These are phyloP conservation scores for Linhomoeus sp. DNA, from an alignment of 2,888 invertebrate species.

Conservation along the genomic window DNA sequence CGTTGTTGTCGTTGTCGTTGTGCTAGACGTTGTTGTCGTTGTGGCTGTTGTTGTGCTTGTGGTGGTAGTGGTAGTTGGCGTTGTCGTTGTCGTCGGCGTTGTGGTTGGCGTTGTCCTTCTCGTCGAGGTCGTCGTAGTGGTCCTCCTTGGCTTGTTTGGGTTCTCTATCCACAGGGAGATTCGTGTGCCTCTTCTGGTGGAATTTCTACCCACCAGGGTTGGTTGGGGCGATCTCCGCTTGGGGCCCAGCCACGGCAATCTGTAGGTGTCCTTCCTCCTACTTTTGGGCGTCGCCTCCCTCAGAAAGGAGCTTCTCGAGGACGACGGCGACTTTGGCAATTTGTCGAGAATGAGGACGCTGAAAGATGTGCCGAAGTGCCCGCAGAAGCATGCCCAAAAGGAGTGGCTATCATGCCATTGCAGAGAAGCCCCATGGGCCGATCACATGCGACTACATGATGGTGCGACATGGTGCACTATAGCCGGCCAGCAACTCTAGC, in stretches of 20 bases:
- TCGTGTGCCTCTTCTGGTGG: neutral
- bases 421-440: too few species aligned
- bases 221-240: slow-evolving; percentile 7
- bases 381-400: too few species aligned
- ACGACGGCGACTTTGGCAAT: too few species aligned
- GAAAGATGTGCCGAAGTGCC: too few species aligned
- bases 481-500: too few species aligned
- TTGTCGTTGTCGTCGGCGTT: slow-evolving; percentile 1
- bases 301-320: neutral
- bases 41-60: slow-evolving; percentile 4
- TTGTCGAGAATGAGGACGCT: too few species aligned
- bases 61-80: slow-evolving; percentile 1
- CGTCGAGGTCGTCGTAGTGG: neutral
- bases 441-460: too few species aligned
- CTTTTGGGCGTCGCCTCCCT: too few species aligned
- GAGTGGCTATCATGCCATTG: too few species aligned
- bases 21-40: slow-evolving; percentile 6
- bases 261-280: slow-evolving; percentile 14
- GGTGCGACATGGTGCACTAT: neutral
- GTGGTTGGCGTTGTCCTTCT: slow-evolving; percentile 4
- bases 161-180: neutral
- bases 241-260: slow-evolving; percentile 8
- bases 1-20: slow-evolving; percentile 3
- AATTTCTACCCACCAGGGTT: too few species aligned
- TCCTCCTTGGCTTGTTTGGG: neutral